Evolutionary conservation across 2,888 invertebrate genomes (phyloP), one percentile per base, ranked within the genome.

Genomic region (Euplexia lucipara): DNA sequence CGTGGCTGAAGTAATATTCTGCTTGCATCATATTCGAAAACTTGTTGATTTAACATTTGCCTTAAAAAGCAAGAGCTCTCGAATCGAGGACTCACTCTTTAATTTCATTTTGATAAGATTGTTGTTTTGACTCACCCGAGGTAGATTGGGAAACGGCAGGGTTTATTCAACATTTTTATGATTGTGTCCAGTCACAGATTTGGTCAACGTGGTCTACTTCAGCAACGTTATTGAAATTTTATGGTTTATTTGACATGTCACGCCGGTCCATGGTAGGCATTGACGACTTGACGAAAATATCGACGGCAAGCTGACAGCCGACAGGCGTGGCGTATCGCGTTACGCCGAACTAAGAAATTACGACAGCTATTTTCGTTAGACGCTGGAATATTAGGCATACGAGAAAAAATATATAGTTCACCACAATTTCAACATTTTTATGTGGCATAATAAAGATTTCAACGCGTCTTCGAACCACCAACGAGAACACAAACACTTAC

Each of bases 1-100:
- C 78, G 81, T 79, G 78, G 69, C 76, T 76, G 79, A 49, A 47
- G 79, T 78, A 83, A 84, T 84, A 84, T 83, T 83, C 69, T 75
- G 79, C 83, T 91, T 91, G 86, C 91, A 86, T 88, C 88, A 91
- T 85, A 85, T 78, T 85, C 79, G 84, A 88, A 88, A 91, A 91
- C 90, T 88, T 89, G 92, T 92, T 90, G 86, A 82, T 85, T 91
- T 92, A 92, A 92, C 90, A 92, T 93, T 92, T 90, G 86, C 91
- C 90, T 76, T 91, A 90, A 90, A 88, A 86, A 89, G 88, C 81
- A 79, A 86, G 83, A 78, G 79, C 83, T 83, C 85, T 88, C 78
- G 72, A 86, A 76, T 83, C 65, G 77, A 84, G 81, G 70, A 70
- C 78, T 75, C 79, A 83, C 76, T 83, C 82, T 86, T 86, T 86